A percentile compares a stretch with the other conserved stretches of the same genome.
phyloP scores from a whole-genome alignment of 2,797 vertebrate genomes.

The Nasua narica region DNA sequence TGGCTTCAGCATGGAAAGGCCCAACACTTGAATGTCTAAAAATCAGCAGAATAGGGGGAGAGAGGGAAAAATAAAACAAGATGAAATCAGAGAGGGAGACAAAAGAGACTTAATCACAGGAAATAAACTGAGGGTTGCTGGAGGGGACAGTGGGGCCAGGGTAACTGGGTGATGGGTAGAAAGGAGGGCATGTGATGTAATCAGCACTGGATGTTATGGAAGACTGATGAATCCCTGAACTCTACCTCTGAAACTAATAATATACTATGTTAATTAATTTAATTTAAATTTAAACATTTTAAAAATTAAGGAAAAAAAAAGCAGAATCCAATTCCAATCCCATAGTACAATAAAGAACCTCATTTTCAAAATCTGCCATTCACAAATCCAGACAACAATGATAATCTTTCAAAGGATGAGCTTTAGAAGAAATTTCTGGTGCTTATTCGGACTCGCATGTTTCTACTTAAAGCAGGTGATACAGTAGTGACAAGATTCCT shows the following conservation, averaged over 20 bases:
- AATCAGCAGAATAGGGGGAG: not conserved
- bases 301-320: not conserved
- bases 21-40: not conserved
- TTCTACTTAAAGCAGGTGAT: not conserved
- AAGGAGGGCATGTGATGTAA: not conserved
- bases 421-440: not conserved
- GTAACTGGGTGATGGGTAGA: not conserved
- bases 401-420: not conserved
- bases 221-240: not conserved
- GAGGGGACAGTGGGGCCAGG: not conserved
- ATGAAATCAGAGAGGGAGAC: not conserved
- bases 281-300: not conserved
- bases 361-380: constrained; percentile 1
- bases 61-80: not conserved
- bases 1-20: not conserved
- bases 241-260: not conserved
- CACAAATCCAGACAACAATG: not conserved
- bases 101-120: not conserved
- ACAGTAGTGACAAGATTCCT: not conserved
- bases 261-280: not conserved
- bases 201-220: not conserved
- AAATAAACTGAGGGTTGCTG: not conserved
- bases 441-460: not conserved
- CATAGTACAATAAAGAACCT: not conserved
- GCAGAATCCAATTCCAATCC: not conserved